These are phyloP conservation scores for Heliconius himera DNA, from an alignment of 1,140 invertebrate species.

Conservation along the genomic window DNA sequence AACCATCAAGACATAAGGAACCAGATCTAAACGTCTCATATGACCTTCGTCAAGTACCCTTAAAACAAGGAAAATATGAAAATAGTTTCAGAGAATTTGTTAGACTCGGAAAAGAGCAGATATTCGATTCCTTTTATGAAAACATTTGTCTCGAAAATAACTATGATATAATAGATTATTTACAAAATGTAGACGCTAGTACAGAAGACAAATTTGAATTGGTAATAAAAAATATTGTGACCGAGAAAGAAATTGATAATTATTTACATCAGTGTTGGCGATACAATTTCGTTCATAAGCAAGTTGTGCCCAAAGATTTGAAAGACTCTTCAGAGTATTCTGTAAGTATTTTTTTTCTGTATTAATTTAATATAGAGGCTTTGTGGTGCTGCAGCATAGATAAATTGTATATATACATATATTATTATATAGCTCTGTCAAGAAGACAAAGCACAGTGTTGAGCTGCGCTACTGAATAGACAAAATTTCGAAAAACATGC, in stretches of 20 bases:
- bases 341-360: slow-evolving; percentile 44
- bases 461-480: no score
- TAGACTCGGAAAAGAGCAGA: slow-evolving; percentile 64
- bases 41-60: slow-evolving; percentile 59
- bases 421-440: no score
- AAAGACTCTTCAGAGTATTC: slow-evolving; percentile 50
- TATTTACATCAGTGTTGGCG: slow-evolving; percentile 72
- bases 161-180: slow-evolving; percentile 55
- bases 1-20: slow-evolving; percentile 52
- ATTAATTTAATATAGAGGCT: no score
- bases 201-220: slow-evolving; percentile 71
- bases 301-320: slow-evolving; percentile 50
- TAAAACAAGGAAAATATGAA: slow-evolving; percentile 61
- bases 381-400: no score
- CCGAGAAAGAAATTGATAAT: slow-evolving; percentile 68
- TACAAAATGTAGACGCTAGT: slow-evolving; percentile 66
- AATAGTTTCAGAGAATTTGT: slow-evolving; percentile 72
- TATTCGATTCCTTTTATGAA: slow-evolving; percentile 63
- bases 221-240: slow-evolving; percentile 58
- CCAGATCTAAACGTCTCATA: slow-evolving; percentile 66
- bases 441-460: no score
- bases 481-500: no score
- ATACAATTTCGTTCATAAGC: slow-evolving; percentile 63
- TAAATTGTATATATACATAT: no score
- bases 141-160: slow-evolving; percentile 43